Conservation (phyloP, 1,140 invertebrate genomes). For the Harpegnathos saltator region DNA sequence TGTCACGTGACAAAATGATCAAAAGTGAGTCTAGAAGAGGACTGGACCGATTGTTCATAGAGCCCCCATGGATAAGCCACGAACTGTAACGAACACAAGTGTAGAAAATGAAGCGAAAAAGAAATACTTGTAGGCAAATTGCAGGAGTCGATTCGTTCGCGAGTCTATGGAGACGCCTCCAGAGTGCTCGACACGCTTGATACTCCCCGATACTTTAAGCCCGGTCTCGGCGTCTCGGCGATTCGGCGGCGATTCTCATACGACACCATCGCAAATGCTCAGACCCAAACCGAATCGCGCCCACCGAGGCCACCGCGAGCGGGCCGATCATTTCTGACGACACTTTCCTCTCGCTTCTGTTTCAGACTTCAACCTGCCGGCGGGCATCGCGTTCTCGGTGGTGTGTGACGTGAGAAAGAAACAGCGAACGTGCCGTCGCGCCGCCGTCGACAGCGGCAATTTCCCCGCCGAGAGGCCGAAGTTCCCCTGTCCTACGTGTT, state of each 20-base stretch:
- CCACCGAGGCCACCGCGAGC: background rate
- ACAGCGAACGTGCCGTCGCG: background rate
- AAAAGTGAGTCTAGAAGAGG: too few relatives aligned
- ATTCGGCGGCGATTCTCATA: background rate
- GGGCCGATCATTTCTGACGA: constrained; percentile 2
- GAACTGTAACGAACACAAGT: too few relatives aligned
- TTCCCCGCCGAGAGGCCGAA: constrained; percentile 36
- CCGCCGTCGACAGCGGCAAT: background rate
- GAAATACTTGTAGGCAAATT: too few relatives aligned
- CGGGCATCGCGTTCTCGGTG: background rate
- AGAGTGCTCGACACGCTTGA: too few relatives aligned
- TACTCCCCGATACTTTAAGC: background rate
- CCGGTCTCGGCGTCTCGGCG: background rate
- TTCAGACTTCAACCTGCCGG: constrained; percentile 38
- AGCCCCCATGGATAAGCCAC: too few relatives aligned
- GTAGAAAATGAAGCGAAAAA: too few relatives aligned
- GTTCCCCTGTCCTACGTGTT: constrained; percentile 76
- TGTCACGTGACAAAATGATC: too few relatives aligned
- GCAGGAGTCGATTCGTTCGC: too few relatives aligned
- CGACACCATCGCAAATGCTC: background rate
- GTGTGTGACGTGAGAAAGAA: background rate
- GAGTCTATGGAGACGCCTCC: too few relatives aligned
- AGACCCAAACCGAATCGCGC: background rate
- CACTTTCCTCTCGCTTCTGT: constrained; percentile 55
- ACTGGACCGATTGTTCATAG: too few relatives aligned